Base-by-base conservation (phyloP, 2,113 vertebrate genomes). In the Collichthys lucidus region DNA sequence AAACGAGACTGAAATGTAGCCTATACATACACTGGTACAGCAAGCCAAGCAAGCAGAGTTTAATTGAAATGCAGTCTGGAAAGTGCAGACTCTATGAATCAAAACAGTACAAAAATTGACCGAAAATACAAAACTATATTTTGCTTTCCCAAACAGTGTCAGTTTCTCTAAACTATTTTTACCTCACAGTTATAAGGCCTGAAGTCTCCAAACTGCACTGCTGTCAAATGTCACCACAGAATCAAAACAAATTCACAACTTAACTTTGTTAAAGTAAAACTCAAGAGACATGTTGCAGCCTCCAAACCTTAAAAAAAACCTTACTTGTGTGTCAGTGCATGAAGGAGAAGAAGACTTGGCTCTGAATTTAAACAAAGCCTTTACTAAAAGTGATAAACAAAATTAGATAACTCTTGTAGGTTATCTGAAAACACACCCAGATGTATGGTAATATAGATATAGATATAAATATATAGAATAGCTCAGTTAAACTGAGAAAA, bases 31-130 rank as follows among this genome's bases (percentile, higher is more conserved):
- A 2, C 61, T 44, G 35, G 5, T n/a, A 11, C 19, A 61, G 17
- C n/a, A 46, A 66, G 4, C 11, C 12, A 35, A 72, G 26, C 31
- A 24, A 64, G 31, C 29, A 55, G 2, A 49, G 22, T 57, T 22
- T 75, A 42, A 69, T 50, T 70, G 35, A 75, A 29, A 61, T 46
- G 24, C 50, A 53, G 31, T 63, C 57, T 52, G 76, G 11, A 26
- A 63, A 60, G 11, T 59, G 42, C 42, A 50, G 17, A 64, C 10
- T 53, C 59, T 64, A 26, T 46, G 56, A 24, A 74, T 56, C 29
- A 65, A 4, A 56, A 42, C 15, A 60, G 9, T 11, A 17, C 64
- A 74, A n/a, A 57, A 53, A 29, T 26, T 3, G 31, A 76, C 53
- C 66, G n/a, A 50, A 70, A 42, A 61, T 4, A 55, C 6, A 22